phyloP scores from a whole-genome alignment of 1,140 invertebrate species.

The Aleiodes sp. region DNA sequence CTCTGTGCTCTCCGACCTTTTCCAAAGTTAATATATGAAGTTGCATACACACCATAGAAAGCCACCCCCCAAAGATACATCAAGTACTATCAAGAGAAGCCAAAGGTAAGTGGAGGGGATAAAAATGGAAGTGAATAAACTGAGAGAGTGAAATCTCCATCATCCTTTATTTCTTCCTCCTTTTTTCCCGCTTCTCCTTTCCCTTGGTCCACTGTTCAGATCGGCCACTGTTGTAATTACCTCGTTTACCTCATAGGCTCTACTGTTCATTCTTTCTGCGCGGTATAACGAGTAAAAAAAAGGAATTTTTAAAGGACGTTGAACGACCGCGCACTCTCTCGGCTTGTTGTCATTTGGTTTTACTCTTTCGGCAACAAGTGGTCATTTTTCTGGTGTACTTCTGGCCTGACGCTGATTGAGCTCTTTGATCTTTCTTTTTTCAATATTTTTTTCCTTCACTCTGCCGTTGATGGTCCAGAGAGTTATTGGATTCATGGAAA shows the following conservation, averaged over 20 bases:
- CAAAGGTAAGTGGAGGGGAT: neutral
- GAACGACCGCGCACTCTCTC: constrained; percentile 5
- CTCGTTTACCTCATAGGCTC: constrained; percentile 10
- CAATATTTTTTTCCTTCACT: neutral
- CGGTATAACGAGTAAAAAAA: constrained; percentile 12
- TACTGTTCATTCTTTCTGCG: neutral
- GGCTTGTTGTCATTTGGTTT: constrained; percentile 12
- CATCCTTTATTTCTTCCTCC: neutral
- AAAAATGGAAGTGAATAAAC: neutral
- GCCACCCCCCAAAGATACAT: neutral
- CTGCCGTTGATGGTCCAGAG: neutral
- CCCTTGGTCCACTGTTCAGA: neutral
- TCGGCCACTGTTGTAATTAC: constrained; percentile 14
- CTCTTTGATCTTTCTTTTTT: neutral
- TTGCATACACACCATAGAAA: neutral
- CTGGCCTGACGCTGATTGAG: neutral
- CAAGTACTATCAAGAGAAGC: neutral
- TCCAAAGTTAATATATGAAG: neutral
- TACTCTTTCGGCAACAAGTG: constrained; percentile 11
- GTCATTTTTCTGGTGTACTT: neutral
- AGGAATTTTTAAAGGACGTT: neutral
- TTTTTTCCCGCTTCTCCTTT: neutral
- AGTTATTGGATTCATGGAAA: neutral
- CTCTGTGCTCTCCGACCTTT: neutral
- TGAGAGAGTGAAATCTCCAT: neutral